Conservation (phyloP, 1,140 invertebrate species). For the Helicorthomorpha holstii region DNA sequence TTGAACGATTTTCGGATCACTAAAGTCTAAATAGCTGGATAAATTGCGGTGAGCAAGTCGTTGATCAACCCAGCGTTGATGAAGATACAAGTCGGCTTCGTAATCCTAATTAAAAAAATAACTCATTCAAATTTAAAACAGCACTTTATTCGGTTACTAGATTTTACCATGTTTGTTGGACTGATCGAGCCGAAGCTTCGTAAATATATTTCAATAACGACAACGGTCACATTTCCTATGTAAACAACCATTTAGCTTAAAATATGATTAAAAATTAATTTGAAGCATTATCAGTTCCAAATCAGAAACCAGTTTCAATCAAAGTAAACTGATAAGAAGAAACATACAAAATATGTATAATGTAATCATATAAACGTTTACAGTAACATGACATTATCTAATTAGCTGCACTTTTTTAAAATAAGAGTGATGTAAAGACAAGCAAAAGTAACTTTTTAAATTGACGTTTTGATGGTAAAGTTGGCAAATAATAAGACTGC, state of each 20-base stretch:
- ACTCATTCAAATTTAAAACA: neutral
- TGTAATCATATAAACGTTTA: neutral
- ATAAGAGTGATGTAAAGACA: too few species aligned
- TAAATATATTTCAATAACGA: conserved; percentile 31
- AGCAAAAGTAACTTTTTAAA: too few species aligned
- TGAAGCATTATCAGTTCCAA: too few species aligned
- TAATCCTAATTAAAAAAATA: conserved; percentile 30
- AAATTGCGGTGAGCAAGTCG: conserved; percentile 32
- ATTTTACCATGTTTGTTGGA: conserved; percentile 31
- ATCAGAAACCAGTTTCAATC: neutral
- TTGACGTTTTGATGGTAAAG: too few species aligned
- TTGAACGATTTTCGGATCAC: conserved; percentile 37
- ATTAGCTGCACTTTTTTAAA: too few species aligned
- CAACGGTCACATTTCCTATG: conserved; percentile 24
- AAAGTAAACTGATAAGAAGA: neutral
- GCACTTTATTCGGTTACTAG: neutral
- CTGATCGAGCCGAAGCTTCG: conserved; percentile 35
- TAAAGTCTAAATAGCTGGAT: conserved; percentile 33
- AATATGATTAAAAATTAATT: too few species aligned
- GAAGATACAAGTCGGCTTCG: conserved; percentile 38
- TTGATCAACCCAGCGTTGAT: conserved; percentile 37
- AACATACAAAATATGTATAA: neutral
- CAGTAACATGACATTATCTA: too few species aligned
- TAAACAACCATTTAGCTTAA: too few species aligned
- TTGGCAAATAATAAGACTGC: too few species aligned